Conservation (phyloP, 2,888 invertebrate genomes). For the Spilarctia lutea region DNA sequence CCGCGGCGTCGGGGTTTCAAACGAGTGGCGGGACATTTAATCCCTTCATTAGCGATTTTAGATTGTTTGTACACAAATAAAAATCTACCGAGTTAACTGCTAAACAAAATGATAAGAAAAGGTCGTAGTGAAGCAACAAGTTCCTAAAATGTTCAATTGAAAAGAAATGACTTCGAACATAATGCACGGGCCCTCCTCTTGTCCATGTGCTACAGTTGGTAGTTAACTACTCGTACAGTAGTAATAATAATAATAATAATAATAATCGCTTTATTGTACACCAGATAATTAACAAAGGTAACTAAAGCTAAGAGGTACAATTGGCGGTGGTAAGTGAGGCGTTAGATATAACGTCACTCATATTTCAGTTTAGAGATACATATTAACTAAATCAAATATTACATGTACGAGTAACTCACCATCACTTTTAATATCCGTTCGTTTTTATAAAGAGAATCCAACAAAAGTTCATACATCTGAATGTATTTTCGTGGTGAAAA, state of each 20-base stretch:
- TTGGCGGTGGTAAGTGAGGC: neutral
- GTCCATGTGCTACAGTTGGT: neutral
- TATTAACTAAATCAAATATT: neutral
- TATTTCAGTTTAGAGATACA: neutral
- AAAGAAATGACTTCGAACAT: too few relatives aligned
- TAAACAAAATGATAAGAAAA: too few relatives aligned
- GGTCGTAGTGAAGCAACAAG: too few relatives aligned
- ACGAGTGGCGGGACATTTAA: neutral
- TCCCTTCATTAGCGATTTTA: neutral
- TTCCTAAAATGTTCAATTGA: too few relatives aligned
- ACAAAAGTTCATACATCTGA: constrained; percentile 3
- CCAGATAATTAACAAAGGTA: too few relatives aligned
- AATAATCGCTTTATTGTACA: too few relatives aligned
- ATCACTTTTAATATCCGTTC: neutral
- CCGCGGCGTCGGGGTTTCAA: neutral
- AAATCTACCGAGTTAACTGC: too few relatives aligned
- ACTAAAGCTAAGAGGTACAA: too few relatives aligned
- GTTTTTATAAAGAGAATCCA: neutral
- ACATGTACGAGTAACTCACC: neutral
- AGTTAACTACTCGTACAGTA: too few relatives aligned
- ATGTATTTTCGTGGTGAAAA: constrained; percentile 13
- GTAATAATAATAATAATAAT: too few relatives aligned
- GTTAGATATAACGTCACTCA: neutral
- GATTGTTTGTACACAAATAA: too few relatives aligned
- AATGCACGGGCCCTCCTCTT: too few relatives aligned